Evolutionary conservation across 2,888 invertebrate species (phyloP).

Genomic region (Willowsia nigromaculata): DNA sequence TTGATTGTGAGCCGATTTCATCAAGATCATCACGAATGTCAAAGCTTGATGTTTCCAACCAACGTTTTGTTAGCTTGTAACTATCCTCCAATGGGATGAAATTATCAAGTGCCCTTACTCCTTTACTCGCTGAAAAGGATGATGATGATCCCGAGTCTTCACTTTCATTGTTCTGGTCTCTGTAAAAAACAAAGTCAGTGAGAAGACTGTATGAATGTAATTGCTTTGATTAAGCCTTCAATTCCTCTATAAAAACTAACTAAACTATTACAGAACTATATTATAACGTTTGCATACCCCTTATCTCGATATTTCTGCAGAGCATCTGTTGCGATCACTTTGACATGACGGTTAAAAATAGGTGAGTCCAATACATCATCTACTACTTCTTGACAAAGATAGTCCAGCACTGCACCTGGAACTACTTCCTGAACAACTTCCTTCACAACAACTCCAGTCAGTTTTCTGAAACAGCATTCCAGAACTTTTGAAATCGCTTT

Average conservation of each 20-base stretch:
- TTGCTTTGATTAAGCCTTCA: too few relatives aligned
- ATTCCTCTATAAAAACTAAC: not conserved
- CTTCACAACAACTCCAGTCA: not conserved
- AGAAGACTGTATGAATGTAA: too few relatives aligned
- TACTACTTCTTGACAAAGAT: conserved; percentile 1
- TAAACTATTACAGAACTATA: not conserved
- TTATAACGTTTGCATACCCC: not conserved
- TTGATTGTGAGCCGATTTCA: not conserved
- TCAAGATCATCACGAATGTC: not conserved
- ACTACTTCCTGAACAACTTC: not conserved
- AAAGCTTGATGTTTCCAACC: not conserved
- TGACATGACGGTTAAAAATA: not conserved
- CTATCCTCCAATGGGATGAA: not conserved
- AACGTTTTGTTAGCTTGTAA: not conserved
- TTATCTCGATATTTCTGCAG: not conserved
- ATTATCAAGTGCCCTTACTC: not conserved
- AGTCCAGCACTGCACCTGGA: not conserved
- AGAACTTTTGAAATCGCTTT: conserved; percentile 2
- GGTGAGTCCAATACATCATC: conserved; percentile 20
- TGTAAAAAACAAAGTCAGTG: too few relatives aligned
- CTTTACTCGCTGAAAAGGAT: too few relatives aligned
- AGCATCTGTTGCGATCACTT: conserved; percentile 18
- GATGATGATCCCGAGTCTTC: too few relatives aligned
- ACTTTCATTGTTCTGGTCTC: too few relatives aligned
- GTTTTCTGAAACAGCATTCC: conserved; percentile 28